Evolutionary conservation across 2,888 invertebrate species (phyloP), one percentile per base, ranked within the genome.

Genomic region (Leptinotarsa juncta): DNA sequence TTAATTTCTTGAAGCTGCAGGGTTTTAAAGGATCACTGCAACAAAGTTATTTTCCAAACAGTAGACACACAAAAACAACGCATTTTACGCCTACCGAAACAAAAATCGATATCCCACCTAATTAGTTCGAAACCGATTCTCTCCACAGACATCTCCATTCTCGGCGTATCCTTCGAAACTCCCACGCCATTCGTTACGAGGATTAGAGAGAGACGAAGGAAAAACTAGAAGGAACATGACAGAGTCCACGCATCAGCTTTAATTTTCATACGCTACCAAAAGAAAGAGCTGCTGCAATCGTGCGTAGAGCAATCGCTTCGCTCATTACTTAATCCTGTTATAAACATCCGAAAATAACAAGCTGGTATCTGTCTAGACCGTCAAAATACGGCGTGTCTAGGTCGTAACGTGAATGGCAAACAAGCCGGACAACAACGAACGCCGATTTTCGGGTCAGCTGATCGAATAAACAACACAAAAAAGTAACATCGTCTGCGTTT

Each of bases 331-430:
- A 62, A 62, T 62, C 62, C 62, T 62, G 32, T 62, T 62, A 62
- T 62, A 62, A 62, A 62, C 32, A 62, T 62, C 62, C 62, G 62
- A 62, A 62, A 62, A 62, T 62, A 62, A 62, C 62, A 32, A 42
- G 32, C 62, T 4, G 10, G 62, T n/a, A 62, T 62, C 62, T 42
- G 62, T 62, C 62, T 62, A 62, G 62, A 62, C 62, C n/a, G 32
- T 32, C 57, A 23, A 57, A 32, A 62, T 32, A 32, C 62, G 62
- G 62, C n/a, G 62, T 62, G 62, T 62, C 62, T 62, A 62, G 62
- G 62, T 62, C 62, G 62, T 16, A 62, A 62, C 62, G 62, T 62
- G 62, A 62, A 62, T 62, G 62, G 62, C 62, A 62, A 62, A 62
- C 62, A 16, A 42, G 62, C 62, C 18, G 42, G 26, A 32, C 32